Evolutionary conservation across 37 sponge, comb jelly and placozoan genomes (phyloP), one percentile per base, ranked within the genome.

Genomic region (Haliclona indistincta): DNA sequence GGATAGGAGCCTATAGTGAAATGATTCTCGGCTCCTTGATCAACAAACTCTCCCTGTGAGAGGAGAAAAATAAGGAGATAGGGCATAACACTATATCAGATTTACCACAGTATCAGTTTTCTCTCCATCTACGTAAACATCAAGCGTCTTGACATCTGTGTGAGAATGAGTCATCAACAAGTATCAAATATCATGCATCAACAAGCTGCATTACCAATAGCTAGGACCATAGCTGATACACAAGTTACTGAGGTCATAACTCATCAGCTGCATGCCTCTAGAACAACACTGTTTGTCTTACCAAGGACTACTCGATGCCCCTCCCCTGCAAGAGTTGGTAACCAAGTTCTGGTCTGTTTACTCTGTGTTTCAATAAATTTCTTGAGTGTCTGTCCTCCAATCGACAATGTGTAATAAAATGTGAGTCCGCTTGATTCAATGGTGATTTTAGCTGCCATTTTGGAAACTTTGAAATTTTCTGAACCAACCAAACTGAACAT

Each of bases 21-120:
- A 65, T 93, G 91, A 28, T 91, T 95, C 66, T 95, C 94, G 34
- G 91, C 87, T 13, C 99, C 99, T 19, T 76, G 49, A 26, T 95
- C 96, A 15, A 75, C 76, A 67, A 98, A 98, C 70, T 98, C 99
- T 35, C 96, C 93, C 93, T 98, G 69, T 37, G 45, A n/a, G 33
- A 39, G 67, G 8, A 55, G 33, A 23, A 38, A 20, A 25, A 13
- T 25, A 34, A 22, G 8, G 8, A n/a, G 28, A 61, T 25, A 20
- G 28, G 28, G 63, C 63, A 28, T 32, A 66, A 66, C 29, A 66
- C 38, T 66, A 17, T 61, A 61, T 47, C 15, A 47, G 51, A 80
- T 94, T 86, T 75, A 96, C 97, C 55, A 72, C 43, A 25, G 87
- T 79, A 1, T 95, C 87, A 2, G 84, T 54, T 20, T 78, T 68